Conservation (phyloP, 2,113 vertebrate species). For the Podarcis raffonei region DNA sequence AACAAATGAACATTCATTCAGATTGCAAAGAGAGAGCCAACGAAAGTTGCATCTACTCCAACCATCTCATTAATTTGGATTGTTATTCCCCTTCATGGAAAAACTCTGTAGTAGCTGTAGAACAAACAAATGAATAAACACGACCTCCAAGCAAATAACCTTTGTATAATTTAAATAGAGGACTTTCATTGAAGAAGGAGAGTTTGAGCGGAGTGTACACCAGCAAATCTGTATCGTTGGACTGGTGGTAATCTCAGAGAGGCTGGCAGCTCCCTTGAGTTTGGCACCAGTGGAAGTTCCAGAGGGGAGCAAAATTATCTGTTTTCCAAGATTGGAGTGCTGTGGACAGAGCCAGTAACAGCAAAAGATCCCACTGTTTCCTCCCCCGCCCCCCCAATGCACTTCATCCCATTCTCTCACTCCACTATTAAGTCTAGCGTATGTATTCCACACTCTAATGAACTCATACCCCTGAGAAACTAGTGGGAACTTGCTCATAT, state of each 20-base stretch:
- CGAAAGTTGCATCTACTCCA: not conserved
- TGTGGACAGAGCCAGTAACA: not conserved
- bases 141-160: not conserved
- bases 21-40: not conserved
- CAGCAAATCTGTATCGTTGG: not conserved
- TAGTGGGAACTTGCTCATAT: not conserved
- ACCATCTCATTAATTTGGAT: not conserved
- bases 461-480: constrained; percentile 43
- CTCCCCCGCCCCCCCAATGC: not conserved
- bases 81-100: not conserved
- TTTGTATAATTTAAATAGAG: not conserved
- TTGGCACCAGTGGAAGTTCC: not conserved
- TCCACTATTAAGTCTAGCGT: constrained; percentile 34
- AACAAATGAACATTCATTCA: not conserved
- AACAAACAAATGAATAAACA: too few species aligned
- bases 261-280: constrained; percentile 2
- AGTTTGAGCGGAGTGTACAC: not conserved
- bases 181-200: not conserved
- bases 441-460: constrained; percentile 22
- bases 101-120: not conserved
- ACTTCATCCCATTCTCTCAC: constrained; percentile 26
- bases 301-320: constrained; percentile 1
- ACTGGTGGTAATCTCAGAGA: constrained; percentile 7
- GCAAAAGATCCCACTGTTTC: constrained; percentile 6
- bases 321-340: not conserved